Evolutionary conservation across 2,888 invertebrate species (phyloP), one percentile per base, ranked within the genome.

Genomic region (Drosophila kanekoi): DNA sequence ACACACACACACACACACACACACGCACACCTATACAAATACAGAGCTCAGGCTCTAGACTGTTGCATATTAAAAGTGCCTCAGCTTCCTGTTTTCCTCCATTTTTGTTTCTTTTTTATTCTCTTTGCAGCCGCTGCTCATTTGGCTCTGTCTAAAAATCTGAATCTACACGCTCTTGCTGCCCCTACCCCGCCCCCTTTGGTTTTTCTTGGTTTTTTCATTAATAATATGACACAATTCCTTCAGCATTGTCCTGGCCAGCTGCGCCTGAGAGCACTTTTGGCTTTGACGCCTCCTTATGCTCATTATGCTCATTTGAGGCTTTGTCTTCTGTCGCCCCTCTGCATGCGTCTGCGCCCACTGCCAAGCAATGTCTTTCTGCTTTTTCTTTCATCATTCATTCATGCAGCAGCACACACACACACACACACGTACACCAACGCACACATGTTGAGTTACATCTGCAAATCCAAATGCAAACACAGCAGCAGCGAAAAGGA

Each of bases 231-330:
- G 83, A 89, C 83, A 83, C 89, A 80, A 75, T 89, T 83, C 87
- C 72, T 72, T 53, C 72, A 80, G 84, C 87, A 83, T 89, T 83
- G 87, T 83, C 75, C 77, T 69, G 72, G 68, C 76, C 76, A 72
- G 68, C 69, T 83, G 85, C 81, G 87, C 87, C 83, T 83, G 70
- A 87, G 83, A 87, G 83, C 87, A 87, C 78, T 89, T 83, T 89
- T 75, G 87, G 78, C 89, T 79, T 63, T 76, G 86, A 76, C 81
- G 66, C 83, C 82, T 83, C 68, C 89, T 89, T 86, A 82, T 86
- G 83, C 81, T 89, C 86, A 87, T 85, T 85, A 87, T 87, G 88
- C 89, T 85, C 89, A 89, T 89, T 85, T 77, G 79, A 77, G 82
- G 86, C 88, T 87, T 89, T 87, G 88, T 85, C 80, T 82, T 81